phyloP scores from a whole-genome alignment of 2,113 vertebrate genomes.

The Oryzias melastigma region DNA sequence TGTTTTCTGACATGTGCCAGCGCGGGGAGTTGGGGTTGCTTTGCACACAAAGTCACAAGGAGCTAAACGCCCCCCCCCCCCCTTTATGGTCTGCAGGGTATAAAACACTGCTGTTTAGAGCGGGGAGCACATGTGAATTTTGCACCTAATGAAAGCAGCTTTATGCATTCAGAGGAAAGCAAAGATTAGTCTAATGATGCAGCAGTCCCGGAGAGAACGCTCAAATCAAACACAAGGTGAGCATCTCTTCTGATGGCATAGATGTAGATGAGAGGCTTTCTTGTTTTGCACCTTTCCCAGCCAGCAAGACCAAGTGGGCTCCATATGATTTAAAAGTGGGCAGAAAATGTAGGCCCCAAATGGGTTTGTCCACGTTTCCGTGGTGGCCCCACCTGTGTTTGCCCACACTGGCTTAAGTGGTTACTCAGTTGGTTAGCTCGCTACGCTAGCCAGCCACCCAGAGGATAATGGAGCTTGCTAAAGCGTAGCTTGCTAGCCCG shows the following conservation, averaged over 20 bases:
- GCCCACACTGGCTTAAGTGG: too few relatives aligned
- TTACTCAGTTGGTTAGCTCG: too few relatives aligned
- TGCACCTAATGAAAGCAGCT: slow-evolving; percentile 49
- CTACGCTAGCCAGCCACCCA: too few relatives aligned
- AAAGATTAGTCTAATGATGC: slow-evolving; percentile 51
- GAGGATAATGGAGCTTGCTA: too few relatives aligned
- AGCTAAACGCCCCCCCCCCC: slow-evolving; percentile 71
- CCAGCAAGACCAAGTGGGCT: too few relatives aligned
- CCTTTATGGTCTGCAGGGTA: slow-evolving; percentile 70
- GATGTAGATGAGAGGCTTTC: slow-evolving; percentile 53
- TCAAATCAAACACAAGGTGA: too few relatives aligned
- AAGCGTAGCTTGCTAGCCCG: too few relatives aligned
- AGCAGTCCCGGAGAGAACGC: slow-evolving; percentile 24
- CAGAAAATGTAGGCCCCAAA: too few relatives aligned
- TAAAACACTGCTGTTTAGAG: slow-evolving; percentile 55
- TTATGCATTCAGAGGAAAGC: slow-evolving; percentile 43
- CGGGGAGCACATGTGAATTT: slow-evolving; percentile 43
- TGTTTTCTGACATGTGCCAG: slow-evolving; percentile 48
- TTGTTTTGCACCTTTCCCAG: too few relatives aligned
- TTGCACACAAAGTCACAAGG: slow-evolving; percentile 71
- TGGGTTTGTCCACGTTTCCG: too few relatives aligned
- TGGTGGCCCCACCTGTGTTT: too few relatives aligned
- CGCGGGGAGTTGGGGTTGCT: slow-evolving; percentile 57
- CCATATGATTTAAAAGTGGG: too few relatives aligned
- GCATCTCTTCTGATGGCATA: not conserved